Base-by-base conservation (phyloP, 2,113 vertebrate genomes). In the Paratilapia polleni region DNA sequence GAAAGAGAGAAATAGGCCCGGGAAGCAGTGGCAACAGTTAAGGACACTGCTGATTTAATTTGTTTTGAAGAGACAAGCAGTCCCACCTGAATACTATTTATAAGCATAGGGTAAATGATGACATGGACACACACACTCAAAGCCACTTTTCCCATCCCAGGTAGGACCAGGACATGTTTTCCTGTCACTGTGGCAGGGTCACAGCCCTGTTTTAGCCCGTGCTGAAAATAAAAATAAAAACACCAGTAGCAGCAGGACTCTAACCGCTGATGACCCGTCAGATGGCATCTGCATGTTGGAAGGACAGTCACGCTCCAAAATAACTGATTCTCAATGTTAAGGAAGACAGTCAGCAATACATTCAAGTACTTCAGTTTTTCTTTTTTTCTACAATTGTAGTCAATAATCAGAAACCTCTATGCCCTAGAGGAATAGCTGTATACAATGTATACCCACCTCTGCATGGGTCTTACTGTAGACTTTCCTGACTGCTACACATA, bases 41-140 rank as follows among this genome's bases (percentile, higher is more conserved):
- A 88, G 89, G 89, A 78, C 83, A 60, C 63, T 61, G 73, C 89
- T 85, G 83, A 83, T 56, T 88, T 88, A 77, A 90, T 90, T 81
- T 83, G 63, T 83, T 86, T 81, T 78, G 58, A 86, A 66, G 20
- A 81, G 70, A 83, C 80, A 59, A 47, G 60, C 76, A 63, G 82
- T n/a, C 20, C 76, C 34, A 34, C 49, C 66, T 68, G 14, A 70
- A 74, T 36, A 34, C 82, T 87, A 85, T 90, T 87, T 80, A 82
- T 87, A 90, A 80, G 31, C 41, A 61, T n/a, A 90, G 82, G 78
- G 75, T 61, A 79, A 84, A 58, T 58, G 78, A 78, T 77, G 41
- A 66, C 47, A 66, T n/a, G 24, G 17, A 56, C 47, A 63, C 47
- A 24, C n/a, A 75, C 57, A 41, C 22, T 8, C 22, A 49, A 6